Evolutionary conservation across 2,113 vertebrate genomes (phyloP).

Genomic region (Chaenocephalus aceratus): DNA sequence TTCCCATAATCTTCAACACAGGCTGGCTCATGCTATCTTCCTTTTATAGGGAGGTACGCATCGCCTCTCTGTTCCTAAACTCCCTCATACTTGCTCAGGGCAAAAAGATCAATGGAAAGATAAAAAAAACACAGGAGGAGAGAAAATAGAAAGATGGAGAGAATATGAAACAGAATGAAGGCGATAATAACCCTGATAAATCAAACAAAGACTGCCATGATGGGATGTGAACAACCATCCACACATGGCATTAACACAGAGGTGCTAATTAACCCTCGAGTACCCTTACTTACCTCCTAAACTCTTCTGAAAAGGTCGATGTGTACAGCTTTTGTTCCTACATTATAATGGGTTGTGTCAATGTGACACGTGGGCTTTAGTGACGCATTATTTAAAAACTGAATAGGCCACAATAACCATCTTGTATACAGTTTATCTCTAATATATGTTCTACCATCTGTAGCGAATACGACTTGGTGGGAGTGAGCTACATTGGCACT

Average conservation of each 20-base stretch:
- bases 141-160: not conserved
- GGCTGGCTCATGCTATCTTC: slow-evolving; percentile 46
- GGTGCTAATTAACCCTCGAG: not conserved
- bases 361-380: not conserved
- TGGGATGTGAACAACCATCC: not conserved
- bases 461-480: slow-evolving; percentile 4
- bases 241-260: not conserved
- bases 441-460: not conserved
- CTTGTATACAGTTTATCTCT: not conserved
- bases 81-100: slow-evolving; percentile 34
- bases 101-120: slow-evolving; percentile 19
- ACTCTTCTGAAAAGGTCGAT: not conserved
- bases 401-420: not conserved
- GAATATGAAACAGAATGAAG: not conserved
- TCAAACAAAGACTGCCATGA: not conserved
- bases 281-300: not conserved
- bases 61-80: slow-evolving; percentile 17
- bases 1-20: slow-evolving; percentile 18
- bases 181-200: not conserved
- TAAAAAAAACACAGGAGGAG: slow-evolving; percentile 1
- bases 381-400: not conserved
- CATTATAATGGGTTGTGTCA: not conserved
- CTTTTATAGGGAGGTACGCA: slow-evolving; percentile 74
- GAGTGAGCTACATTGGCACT: slow-evolving; percentile 34
- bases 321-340: not conserved